Base-by-base conservation (phyloP, 2,113 vertebrate species). In the Tetraodon nigroviridis region DNA sequence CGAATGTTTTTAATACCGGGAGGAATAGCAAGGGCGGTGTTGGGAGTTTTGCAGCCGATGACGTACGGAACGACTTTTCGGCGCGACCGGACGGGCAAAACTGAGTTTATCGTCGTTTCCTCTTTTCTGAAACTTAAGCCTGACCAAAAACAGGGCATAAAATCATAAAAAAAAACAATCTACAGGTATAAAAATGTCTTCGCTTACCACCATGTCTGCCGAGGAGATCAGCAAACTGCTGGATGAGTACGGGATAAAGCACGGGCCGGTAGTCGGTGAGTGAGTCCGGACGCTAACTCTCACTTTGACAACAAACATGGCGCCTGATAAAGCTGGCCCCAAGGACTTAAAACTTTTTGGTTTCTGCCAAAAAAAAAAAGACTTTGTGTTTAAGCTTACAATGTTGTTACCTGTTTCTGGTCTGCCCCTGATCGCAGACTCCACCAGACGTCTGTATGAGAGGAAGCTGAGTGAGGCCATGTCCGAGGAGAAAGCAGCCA, bases 241-340 rank as follows among this genome's bases (percentile, higher is more conserved):
- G 40, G 86, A 91, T 19, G 79, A 86, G 3, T 90, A 86, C 18
- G 86, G 86, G 50, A 89, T 91, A 17, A 90, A 88, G 22, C 90
- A 91, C 16, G 90, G 90, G 4, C 90, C 90, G 7, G 78, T 91
- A 27, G 87, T 91, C 20, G 90, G 90, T 90, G 66, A 89, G 88
- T 74, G 42, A 2, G 10, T 12, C 3, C 16, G 3, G 13, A 32
- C 41, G 11, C 21, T 55, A 11, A 18, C 17, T 64, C 41, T 50
- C 20, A 32, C 32, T 8, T 37, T 37, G 32, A 37, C 32, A 37
- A 37, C 32, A 37, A 37, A 37, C 32, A 37, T 37, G 32, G 32
- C 32, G 32, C 7, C 32, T 37, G 32, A 8, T 3, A n/a, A 55
- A 19, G n/a, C n/a, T n/a, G n/a, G n/a, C n/a, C n/a, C n/a, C n/a